phyloP scores from a whole-genome alignment of 2,888 invertebrate species.

The Tuta absoluta region DNA sequence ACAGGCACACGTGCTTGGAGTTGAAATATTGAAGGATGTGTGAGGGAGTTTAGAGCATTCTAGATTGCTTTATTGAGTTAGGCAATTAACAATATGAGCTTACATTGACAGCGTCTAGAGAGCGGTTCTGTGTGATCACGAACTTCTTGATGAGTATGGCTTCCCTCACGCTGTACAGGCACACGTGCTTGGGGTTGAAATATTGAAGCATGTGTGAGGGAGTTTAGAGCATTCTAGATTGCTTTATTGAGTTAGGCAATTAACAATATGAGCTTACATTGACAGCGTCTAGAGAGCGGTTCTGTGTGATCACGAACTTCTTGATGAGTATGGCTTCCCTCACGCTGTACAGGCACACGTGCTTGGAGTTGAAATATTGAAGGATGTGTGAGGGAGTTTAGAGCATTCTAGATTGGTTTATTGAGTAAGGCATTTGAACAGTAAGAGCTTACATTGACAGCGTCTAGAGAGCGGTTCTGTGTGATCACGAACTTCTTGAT shows the following conservation, averaged over 20 bases:
- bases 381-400: too few species aligned
- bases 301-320: conserved; percentile 96
- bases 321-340: conserved; percentile 91
- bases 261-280: conserved; percentile 86
- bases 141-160: conserved; percentile 94
- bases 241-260: too few species aligned
- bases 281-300: conserved; percentile 96
- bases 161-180: conserved; percentile 94
- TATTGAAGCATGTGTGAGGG: too few species aligned
- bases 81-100: conserved; percentile 59
- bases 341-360: conserved; percentile 96
- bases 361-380: too few species aligned
- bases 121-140: conserved; percentile 95
- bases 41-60: too few species aligned
- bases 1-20: conserved; percentile 97
- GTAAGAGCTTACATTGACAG: conserved; percentile 88
- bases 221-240: too few species aligned
- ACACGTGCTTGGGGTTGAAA: conserved; percentile 96
- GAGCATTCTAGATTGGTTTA: too few species aligned
- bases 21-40: too few species aligned
- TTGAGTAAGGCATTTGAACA: too few species aligned
- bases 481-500: conserved; percentile 97
- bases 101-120: conserved; percentile 96
- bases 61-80: too few species aligned
- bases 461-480: conserved; percentile 96